phyloP scores from a whole-genome alignment of 2,888 invertebrate species.

The Cantharis flavilabris region DNA sequence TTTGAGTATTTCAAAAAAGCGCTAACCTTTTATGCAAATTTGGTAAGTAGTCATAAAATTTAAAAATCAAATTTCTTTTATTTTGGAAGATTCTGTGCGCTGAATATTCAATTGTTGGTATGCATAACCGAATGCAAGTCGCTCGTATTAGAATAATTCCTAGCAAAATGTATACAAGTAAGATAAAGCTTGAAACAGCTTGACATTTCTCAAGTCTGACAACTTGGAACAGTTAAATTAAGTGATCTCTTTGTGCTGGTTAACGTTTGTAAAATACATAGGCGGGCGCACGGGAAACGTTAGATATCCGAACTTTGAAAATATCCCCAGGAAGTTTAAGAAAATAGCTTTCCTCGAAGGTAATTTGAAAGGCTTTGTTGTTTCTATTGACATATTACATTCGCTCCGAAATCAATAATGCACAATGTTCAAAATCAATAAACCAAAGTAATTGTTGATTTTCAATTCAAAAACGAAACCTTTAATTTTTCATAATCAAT shows the following conservation, averaged over 20 bases:
- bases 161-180: constrained; percentile 12
- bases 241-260: constrained; percentile 18
- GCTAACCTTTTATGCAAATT: not conserved
- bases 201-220: constrained; percentile 24
- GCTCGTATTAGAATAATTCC: constrained; percentile 19
- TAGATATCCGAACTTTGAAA: constrained; percentile 14
- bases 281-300: constrained; percentile 9
- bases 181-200: constrained; percentile 25
- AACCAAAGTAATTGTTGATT: not conserved
- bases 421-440: not conserved
- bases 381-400: not conserved
- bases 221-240: constrained; percentile 23
- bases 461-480: not conserved
- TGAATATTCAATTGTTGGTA: not conserved
- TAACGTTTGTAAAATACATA: constrained; percentile 10
- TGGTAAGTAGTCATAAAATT: not conserved
- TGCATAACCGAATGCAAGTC: not conserved
- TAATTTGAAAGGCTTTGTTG: not conserved
- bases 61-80: not conserved
- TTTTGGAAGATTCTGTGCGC: not conserved
- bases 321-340: constrained; percentile 7
- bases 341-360: constrained; percentile 8
- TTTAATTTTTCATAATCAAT: not conserved
- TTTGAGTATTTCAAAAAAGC: not conserved
- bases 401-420: not conserved